Conservation (phyloP, 2,113 vertebrate species). For the Epinephelus fuscoguttatus region DNA sequence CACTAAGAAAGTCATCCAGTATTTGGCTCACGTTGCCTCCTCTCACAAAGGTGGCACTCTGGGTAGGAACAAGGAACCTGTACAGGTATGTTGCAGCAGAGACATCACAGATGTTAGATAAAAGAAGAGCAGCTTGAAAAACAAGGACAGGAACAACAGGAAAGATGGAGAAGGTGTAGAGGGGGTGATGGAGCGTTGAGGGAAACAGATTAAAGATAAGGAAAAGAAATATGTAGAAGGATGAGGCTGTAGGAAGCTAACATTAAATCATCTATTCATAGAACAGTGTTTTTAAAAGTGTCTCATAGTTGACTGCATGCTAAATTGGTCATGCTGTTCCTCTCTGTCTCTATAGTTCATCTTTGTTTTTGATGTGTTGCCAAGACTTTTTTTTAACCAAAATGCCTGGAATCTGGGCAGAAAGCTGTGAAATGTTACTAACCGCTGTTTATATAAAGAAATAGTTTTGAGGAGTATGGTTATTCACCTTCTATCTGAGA, state of each 20-base stretch:
- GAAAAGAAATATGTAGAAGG: background rate
- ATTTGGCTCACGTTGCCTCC: slow-evolving; percentile 91
- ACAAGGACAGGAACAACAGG: background rate
- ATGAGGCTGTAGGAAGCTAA: background rate
- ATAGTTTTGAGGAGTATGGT: too few relatives aligned
- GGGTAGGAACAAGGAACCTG: slow-evolving; percentile 80
- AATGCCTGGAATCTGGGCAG: background rate
- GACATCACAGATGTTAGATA: background rate
- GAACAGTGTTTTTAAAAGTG: background rate
- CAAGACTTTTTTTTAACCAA: background rate
- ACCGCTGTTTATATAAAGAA: too few relatives aligned
- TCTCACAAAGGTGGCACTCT: slow-evolving; percentile 86
- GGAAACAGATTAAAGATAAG: too few relatives aligned
- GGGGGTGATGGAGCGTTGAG: too few relatives aligned
- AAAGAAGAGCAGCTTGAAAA: background rate
- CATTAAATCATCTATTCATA: background rate
- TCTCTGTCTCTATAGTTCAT: background rate
- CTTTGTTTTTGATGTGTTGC: background rate
- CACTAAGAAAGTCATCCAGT: slow-evolving; percentile 96
- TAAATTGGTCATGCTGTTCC: too few relatives aligned
- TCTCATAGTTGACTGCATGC: background rate
- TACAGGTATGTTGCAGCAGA: slow-evolving; percentile 69
- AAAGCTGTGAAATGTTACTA: background rate
- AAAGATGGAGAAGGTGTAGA: background rate
- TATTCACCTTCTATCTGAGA: too few relatives aligned